Percentiles rank a stretch among this genome's conserved stretches.
Evolutionary conservation across 1,140 invertebrate genomes (phyloP).

Genomic region (Archivesica marissinica): DNA sequence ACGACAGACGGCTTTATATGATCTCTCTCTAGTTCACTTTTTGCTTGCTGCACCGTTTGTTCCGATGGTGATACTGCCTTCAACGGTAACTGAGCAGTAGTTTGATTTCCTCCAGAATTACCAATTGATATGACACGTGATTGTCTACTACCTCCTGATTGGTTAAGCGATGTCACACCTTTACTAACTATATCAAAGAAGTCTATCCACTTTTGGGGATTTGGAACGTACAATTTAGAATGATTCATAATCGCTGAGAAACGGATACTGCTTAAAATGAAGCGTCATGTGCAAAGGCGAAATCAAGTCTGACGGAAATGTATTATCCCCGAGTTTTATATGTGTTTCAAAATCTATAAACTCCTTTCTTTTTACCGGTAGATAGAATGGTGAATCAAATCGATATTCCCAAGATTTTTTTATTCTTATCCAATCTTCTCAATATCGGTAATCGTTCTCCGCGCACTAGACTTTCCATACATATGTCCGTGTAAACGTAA

Average conservation of each 20-base stretch:
- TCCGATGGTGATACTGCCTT: conserved; percentile 56
- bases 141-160: not conserved
- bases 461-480: conserved; percentile 24
- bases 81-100: not conserved
- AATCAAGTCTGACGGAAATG: not conserved
- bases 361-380: conserved; percentile 38
- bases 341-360: conserved; percentile 23
- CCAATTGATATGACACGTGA: not conserved
- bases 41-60: conserved; percentile 55
- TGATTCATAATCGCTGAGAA: no score
- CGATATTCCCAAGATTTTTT: conserved; percentile 10
- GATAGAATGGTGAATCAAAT: conserved; percentile 20
- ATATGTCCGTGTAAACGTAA: conserved; percentile 18
- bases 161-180: conserved; percentile 3
- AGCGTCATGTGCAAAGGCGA: not conserved
- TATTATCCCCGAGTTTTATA: conserved; percentile 26
- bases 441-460: not conserved
- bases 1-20: conserved; percentile 30
- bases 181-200: no score
- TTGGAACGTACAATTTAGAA: no score
- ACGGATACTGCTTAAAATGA: no score
- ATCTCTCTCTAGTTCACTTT: conserved; percentile 35
- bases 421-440: not conserved
- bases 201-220: no score
- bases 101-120: not conserved